Base-by-base conservation (phyloP, 2,797 vertebrate genomes). In the Pipistrellus pygmaeus region DNA sequence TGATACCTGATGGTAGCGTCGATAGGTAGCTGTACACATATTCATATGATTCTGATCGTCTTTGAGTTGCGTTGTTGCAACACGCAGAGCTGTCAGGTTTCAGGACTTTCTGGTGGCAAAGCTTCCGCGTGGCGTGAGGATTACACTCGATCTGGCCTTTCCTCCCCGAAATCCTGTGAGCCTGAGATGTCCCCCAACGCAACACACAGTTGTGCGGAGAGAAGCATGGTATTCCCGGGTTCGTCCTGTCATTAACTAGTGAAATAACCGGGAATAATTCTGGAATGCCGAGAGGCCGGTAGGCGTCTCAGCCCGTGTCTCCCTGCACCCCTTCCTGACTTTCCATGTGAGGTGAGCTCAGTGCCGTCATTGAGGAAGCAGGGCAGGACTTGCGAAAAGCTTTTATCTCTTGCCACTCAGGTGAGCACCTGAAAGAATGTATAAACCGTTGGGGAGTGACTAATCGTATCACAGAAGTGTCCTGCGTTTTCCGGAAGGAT, bases 1-100 rank as follows among this genome's bases (percentile, higher is more conserved):
- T 23, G 84, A 91, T 97, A 96, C 96, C 96, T 82, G 97, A 97
- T 96, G 91, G 95, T 96, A 88, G 23, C 97, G 88, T 96, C 57
- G 96, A 97, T 98, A 97, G 98, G 96, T 96, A 97, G 98, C 97
- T 98, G 93, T 97, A 95, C 98, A 98, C 98, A 98, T 98, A 98
- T 98, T 98, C 98, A 97, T 97, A 96, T 95, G 97, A 94, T 97
- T 96, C 97, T 23, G 76, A 96, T 97, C 95, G 97, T 96, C 96
- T 95, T 93, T 94, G 96, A 96, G 97, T 97, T 96, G 93, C 91
- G 75, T 97, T 96, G 94, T 97, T 97, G 85, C 96, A 96, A 95
- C 95, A 88, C 53, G 60, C 88, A 94, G 83, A 97, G 96, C 97
- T 97, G 96, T 97, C 97, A 91, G 88, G 62, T 97, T 96, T 98